Evolutionary conservation across 2,797 vertebrate genomes (phyloP), one percentile per base, ranked within the genome.

Genomic region (Tarsius wallacei): DNA sequence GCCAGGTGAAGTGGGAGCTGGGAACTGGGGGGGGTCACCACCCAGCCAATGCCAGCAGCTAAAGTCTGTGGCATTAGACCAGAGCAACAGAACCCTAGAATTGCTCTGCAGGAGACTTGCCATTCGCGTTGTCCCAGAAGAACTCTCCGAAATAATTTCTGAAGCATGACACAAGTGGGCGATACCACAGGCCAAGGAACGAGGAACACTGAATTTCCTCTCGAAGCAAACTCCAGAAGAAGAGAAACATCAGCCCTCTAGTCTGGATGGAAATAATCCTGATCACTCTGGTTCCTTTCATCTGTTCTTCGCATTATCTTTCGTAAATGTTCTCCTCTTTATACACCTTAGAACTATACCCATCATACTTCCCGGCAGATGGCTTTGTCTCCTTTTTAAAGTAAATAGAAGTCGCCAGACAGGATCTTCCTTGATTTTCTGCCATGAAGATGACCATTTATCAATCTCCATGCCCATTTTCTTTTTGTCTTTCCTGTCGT

Each of bases 301-400:
- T 95, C 22, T 55, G 13, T 73, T 31, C 70, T 74, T 91, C n/a
- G n/a, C 42, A 53, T 22, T 10, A n/a, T 70, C 63, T 91, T 63
- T 74, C 87, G 63, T 24, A 59, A 63, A 22, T 94, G 87, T 97
- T 92, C 53, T 80, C 49, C 53, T 87, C 57, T 91, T 70, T 12
- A 68, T 90, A 94, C 90, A 77, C 12, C 11, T 94, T 59, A 80
- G 24, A 68, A 9, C 53, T 80, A 10, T 68, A 22, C 1, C 33
- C 15, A 71, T 53, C 10, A 22, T 26, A 61, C 28, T 42, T 90
- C 33, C 70, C 7, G 93, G 81, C 1, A 76, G 22, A 55, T 61
- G 74, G 73, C 12, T 15, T 49, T 89, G 6, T 91, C 59, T 89
- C 42, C 68, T 91, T 87, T 42, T 55, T 63, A 81, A 17, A 82